Evolutionary conservation across 2,113 vertebrate species (phyloP).

Genomic region (Muscicapa adusta): DNA sequence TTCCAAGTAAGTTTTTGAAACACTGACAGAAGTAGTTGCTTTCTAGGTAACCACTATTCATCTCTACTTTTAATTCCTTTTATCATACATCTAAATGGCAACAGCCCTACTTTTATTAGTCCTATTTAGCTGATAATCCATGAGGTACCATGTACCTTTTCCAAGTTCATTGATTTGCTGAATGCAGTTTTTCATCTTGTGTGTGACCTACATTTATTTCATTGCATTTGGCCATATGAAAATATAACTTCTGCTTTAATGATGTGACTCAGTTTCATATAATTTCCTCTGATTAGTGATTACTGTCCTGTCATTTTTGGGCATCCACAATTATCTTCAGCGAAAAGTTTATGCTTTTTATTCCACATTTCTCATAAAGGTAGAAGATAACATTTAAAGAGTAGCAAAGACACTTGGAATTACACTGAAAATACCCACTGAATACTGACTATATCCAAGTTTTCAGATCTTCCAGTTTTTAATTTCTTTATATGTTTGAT

Average conservation of each 20-base stretch:
- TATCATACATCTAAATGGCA: background rate
- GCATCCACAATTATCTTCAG: background rate
- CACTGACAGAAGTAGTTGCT: background rate
- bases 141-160: background rate
- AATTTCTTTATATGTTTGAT: background rate
- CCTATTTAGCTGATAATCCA: background rate
- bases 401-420: background rate
- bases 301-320: background rate
- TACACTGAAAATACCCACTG: background rate
- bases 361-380: background rate
- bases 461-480: background rate
- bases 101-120: background rate
- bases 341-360: background rate
- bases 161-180: background rate
- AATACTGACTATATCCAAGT: background rate
- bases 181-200: background rate
- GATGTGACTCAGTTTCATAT: background rate
- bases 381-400: background rate
- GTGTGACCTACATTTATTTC: background rate
- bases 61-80: background rate
- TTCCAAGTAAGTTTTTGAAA: background rate
- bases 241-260: background rate
- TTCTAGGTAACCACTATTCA: background rate
- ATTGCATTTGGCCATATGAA: background rate
- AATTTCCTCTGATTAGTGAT: background rate